Evolutionary conservation across 2,797 vertebrate genomes (phyloP).

Genomic region (Acrossocheilus wenchowensis): DNA sequence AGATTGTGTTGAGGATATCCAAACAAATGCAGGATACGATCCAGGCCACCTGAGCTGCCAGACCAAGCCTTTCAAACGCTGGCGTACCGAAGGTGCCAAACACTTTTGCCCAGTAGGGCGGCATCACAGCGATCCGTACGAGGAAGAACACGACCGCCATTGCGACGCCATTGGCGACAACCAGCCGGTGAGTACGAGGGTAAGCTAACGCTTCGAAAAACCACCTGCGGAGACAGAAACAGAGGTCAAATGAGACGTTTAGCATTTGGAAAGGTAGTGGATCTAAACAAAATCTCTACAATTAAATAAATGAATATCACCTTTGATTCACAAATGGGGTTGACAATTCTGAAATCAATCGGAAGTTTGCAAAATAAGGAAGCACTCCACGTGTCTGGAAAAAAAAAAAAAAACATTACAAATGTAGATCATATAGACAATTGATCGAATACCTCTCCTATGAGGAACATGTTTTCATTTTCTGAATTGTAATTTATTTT

Average conservation of each 20-base stretch:
- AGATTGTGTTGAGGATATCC: slow-evolving; percentile 81
- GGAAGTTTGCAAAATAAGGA: slow-evolving; percentile 85
- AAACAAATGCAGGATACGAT: slow-evolving; percentile 82
- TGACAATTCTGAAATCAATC: slow-evolving; percentile 85
- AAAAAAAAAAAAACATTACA: background rate
- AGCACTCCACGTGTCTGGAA: slow-evolving; percentile 80
- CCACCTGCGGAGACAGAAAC: slow-evolving; percentile 72
- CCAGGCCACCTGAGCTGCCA: slow-evolving; percentile 84
- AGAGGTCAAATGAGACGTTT: background rate
- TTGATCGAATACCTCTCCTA: background rate
- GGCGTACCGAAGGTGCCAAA: slow-evolving; percentile 81
- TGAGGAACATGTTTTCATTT: background rate
- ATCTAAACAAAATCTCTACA: background rate
- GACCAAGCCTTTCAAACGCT: slow-evolving; percentile 79
- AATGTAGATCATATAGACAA: slow-evolving; percentile 8
- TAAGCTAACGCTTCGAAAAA: slow-evolving; percentile 79
- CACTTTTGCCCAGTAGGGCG: slow-evolving; percentile 82
- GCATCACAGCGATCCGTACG: slow-evolving; percentile 83
- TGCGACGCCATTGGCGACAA: slow-evolving; percentile 78
- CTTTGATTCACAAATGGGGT: slow-evolving; percentile 87
- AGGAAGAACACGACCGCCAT: slow-evolving; percentile 82
- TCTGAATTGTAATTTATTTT: background rate
- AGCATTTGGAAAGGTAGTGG: background rate
- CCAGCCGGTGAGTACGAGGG: slow-evolving; percentile 76
- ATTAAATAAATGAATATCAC: slow-evolving; percentile 60